Base-by-base conservation (phyloP, 2,888 invertebrate genomes). In the Platypus cylindrus region DNA sequence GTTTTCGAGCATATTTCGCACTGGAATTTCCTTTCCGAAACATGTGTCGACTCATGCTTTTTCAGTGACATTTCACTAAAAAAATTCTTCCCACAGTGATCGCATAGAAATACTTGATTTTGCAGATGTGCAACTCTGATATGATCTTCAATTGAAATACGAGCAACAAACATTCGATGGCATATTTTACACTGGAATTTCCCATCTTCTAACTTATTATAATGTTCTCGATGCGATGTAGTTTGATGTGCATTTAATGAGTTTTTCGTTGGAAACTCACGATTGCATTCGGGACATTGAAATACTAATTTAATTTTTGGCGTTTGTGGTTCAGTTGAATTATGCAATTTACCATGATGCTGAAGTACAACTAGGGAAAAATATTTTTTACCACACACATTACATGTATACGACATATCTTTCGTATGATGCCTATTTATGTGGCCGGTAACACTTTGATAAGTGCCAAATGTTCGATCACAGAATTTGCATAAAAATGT, bases 1-100 rank as follows among this genome's bases (percentile, higher is more conserved):
- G 25, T 16, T 15, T 36, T 37, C 1, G 32, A 15, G 27, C 48
- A 48, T n/a, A 26, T 3, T 1, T 26, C 32, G 32, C 48, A 48
- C 9, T 20, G 17, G 13, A 41, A 28, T 3, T 18, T 22, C 17
- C 39, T 39, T 9, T 22, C 20, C 7, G 12, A 34, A 2, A 29
- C 31, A 32, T 47, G 47, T 8, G 24, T 13, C 2, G 25, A 11
- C 37, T 45, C 40, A 43, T 70, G 70, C 34, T 66, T 65, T 3
- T 63, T 65, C 5, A 69, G 50, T 2, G 65, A 63, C 3, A 64
- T 61, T 13, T 62, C 55, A 43, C 68, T 67, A 2, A 64, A 63
- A 47, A 68, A 69, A 5, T 62, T 56, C 42, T 64, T 67, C 3
- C 59, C 61, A 39, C 68, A 40, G 48, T 48, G 3, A 28, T 32